Base-by-base conservation (phyloP, 2,888 invertebrate species). In the Campoplex capitator region DNA sequence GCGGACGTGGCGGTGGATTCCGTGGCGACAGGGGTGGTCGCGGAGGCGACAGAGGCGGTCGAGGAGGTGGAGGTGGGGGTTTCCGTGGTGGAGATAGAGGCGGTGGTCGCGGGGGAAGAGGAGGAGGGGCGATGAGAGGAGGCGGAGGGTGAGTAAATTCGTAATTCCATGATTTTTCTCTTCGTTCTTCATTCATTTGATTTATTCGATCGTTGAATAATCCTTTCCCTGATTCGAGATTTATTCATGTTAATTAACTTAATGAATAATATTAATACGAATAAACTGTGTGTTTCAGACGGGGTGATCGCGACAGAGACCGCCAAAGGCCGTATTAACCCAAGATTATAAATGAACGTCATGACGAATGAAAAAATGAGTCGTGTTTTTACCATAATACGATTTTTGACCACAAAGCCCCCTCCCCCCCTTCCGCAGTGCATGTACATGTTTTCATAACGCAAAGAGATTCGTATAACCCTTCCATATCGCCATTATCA, bases 81-180 rank as follows among this genome's bases (percentile, higher is more conserved):
- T 94, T 94, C 86, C 94, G 95, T n/a, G 94, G 95, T 45, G 94
- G 94, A 51, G 94, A 94, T 84, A 93, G 95, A 88, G 92, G 92
- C 28, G 94, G 94, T 78, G 93, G 95, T 38, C 95, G 95, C 8
- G 93, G 95, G 74, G 95, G 95, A 35, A 93, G 95, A 81, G 95
- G 95, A 77, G 95, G 95, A 77, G 95, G 95, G 77, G 95, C 95
- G 74, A 95, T 95, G 96, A 91, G 96, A 92, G 94, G 96, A 91
- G 95, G 95, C 54, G 95, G 95, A 84, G 94, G 94, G 94, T 93
- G 88, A 90, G 93, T 91, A 70, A 51, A 62, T 58, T 71, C 48
- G 18, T 2, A 28, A 18, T 51, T 38, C 51, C 35, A 51, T 81
- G 28, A 58, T 54, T 48, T 35, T 3, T n/a, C 23, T 58, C 28